Percentiles rank a stretch among this genome's conserved stretches.
Evolutionary conservation across 1,140 invertebrate genomes (phyloP).

Genomic region (Cydia pomonella): DNA sequence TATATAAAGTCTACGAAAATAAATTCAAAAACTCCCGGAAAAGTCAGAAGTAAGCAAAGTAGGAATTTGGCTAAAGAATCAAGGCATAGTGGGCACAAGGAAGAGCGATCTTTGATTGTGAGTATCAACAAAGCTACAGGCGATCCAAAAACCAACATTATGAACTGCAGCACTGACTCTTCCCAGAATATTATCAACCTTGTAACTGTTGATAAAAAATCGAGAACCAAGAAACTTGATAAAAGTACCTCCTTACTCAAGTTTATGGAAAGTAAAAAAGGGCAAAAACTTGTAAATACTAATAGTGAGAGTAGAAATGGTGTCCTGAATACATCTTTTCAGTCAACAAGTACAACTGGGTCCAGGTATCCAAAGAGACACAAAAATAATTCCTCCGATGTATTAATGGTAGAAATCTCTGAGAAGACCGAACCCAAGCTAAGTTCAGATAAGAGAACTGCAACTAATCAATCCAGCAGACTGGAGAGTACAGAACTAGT

Average conservation of each 20-base stretch:
- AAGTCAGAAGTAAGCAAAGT: conserved; percentile 54
- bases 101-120: conserved; percentile 54
- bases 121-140: conserved; percentile 65
- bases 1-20: conserved; percentile 74
- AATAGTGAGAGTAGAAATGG: conserved; percentile 41
- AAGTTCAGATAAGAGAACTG: conserved; percentile 10
- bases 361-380: conserved; percentile 67
- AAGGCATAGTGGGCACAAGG: conserved; percentile 44
- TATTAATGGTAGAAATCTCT: conserved; percentile 24
- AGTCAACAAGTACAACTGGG: conserved; percentile 56
- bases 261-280: conserved; percentile 51
- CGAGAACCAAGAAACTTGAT: conserved; percentile 50
- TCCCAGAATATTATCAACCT: conserved; percentile 69
- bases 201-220: conserved; percentile 55
- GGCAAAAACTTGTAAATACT: conserved; percentile 38
- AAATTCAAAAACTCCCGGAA: conserved; percentile 55
- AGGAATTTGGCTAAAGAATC: conserved; percentile 58
- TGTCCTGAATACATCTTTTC: conserved; percentile 54
- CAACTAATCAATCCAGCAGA: conserved; percentile 7
- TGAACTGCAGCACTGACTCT: conserved; percentile 67
- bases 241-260: conserved; percentile 64
- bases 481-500: conserved; percentile 56
- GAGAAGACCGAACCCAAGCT: conserved; percentile 12
- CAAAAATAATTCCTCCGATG: conserved; percentile 44
- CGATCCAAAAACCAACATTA: conserved; percentile 38